Conservation (phyloP, 2,113 vertebrate genomes). For the Lamprologus lemairii region DNA sequence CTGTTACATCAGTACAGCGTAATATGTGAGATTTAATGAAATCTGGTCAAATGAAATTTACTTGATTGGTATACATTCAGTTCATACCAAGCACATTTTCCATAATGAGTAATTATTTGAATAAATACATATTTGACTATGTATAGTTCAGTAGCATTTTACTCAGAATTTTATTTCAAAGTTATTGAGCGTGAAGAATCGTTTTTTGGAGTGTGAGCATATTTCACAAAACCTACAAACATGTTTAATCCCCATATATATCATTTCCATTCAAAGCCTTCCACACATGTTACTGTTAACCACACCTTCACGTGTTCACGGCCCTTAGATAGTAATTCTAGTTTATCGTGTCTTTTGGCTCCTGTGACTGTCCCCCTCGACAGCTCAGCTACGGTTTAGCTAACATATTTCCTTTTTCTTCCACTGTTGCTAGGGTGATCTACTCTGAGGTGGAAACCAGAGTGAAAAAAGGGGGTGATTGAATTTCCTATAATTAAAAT, state of each 20-base stretch:
- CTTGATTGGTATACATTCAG: neutral
- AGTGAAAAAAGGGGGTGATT: constrained; percentile 39
- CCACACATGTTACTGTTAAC: neutral
- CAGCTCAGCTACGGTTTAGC: neutral
- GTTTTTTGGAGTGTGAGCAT: neutral
- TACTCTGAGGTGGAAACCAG: constrained; percentile 1
- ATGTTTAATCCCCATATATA: neutral
- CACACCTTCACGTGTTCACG: neutral
- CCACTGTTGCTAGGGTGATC: constrained; percentile 61
- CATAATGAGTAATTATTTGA: neutral
- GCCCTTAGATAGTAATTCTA: neutral
- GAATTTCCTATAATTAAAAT: constrained; percentile 69
- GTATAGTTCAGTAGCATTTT: neutral
- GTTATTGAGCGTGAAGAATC: neutral
- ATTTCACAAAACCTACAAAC: neutral
- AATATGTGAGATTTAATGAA: neutral
- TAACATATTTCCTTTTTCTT: constrained; percentile 43
- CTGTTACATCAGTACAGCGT: neutral
- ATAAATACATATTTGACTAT: neutral
- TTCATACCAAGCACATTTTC: neutral
- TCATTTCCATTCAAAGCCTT: neutral
- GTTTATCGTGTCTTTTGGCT: neutral
- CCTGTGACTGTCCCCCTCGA: neutral
- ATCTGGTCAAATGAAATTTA: neutral
- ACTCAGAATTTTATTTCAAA: neutral